Evolutionary conservation across 2,797 vertebrate genomes (phyloP).

Genomic region (Platyrinchus mystaceus): DNA sequence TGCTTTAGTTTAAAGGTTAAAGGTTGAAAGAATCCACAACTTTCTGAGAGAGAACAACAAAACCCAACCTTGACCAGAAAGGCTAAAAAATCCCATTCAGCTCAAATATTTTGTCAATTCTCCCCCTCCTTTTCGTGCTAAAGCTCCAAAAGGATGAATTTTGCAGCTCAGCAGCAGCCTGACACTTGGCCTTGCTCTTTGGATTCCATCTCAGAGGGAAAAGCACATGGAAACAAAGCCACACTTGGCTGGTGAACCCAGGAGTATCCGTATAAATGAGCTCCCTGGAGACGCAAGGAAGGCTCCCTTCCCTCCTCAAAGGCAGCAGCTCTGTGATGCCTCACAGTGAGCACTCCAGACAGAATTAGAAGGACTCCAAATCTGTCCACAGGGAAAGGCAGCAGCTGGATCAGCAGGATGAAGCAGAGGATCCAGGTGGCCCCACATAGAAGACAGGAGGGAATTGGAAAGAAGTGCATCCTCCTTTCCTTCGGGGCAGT

Average conservation of each 20-base stretch:
- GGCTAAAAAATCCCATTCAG: not conserved
- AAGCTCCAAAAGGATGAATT: not conserved
- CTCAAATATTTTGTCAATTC: not conserved
- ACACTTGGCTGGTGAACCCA: not conserved
- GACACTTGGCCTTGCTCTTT: not conserved
- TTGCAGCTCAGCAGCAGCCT: not conserved
- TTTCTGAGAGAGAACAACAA: not conserved
- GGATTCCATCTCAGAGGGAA: not conserved
- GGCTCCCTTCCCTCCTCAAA: not conserved
- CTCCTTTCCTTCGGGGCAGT: not conserved
- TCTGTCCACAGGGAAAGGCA: not conserved
- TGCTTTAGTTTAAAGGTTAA: not conserved
- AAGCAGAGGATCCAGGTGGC: not conserved
- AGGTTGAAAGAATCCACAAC: not conserved
- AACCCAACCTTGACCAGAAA: not conserved
- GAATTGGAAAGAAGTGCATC: not conserved
- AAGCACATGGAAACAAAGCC: not conserved
- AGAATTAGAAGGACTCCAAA: not conserved
- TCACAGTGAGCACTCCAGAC: not conserved
- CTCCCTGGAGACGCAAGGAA: not conserved
- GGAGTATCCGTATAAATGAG: not conserved
- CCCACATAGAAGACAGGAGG: fast-evolving
- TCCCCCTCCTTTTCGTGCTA: not conserved
- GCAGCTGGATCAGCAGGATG: not conserved
- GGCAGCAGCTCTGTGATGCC: not conserved